phyloP scores from a whole-genome alignment of 2,113 vertebrate genomes.

The Cyprinus carpio region DNA sequence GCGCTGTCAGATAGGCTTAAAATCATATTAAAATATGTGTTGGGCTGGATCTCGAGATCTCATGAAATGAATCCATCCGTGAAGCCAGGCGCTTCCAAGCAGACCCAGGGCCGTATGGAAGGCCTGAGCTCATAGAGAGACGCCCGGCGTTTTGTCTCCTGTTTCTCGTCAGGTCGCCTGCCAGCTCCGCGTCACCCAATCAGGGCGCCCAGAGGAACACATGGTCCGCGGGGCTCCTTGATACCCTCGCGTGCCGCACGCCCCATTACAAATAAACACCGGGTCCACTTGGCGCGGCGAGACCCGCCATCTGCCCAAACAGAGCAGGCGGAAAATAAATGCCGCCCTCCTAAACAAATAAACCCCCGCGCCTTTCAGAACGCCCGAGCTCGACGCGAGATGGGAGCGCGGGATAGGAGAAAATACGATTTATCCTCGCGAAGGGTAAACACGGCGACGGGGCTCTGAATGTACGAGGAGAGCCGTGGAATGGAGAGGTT shows the following conservation, averaged over 20 bases:
- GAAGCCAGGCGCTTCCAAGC: slow-evolving; percentile 48
- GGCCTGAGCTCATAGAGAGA: slow-evolving; percentile 24
- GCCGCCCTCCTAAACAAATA: slow-evolving; percentile 60
- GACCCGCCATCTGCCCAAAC: slow-evolving; percentile 63
- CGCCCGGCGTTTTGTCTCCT: slow-evolving; percentile 55
- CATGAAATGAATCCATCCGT: slow-evolving; percentile 51
- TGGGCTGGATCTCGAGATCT: slow-evolving; percentile 41
- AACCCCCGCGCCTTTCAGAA: slow-evolving; percentile 40
- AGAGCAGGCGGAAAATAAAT: slow-evolving; percentile 62
- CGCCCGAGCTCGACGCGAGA: background rate
- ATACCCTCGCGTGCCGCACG: slow-evolving; percentile 56
- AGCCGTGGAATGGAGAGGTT: slow-evolving; percentile 33
- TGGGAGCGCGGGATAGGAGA: slow-evolving; percentile 12
- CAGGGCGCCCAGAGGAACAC: slow-evolving; percentile 53
- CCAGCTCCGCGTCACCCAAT: slow-evolving; percentile 49
- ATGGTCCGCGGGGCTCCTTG: slow-evolving; percentile 48
- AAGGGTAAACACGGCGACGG: slow-evolving; percentile 54
- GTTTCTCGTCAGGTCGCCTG: slow-evolving; percentile 62
- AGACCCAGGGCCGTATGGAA: slow-evolving; percentile 42
- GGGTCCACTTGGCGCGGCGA: slow-evolving; percentile 53
- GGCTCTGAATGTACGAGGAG: slow-evolving; percentile 50
- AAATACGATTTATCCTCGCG: slow-evolving; percentile 52
- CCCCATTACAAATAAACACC: slow-evolving; percentile 67
- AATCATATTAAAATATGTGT: slow-evolving; percentile 31
- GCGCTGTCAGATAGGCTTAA: slow-evolving; percentile 7